Base-by-base conservation (phyloP, 2,888 invertebrate genomes). In the Pyralis farinalis region DNA sequence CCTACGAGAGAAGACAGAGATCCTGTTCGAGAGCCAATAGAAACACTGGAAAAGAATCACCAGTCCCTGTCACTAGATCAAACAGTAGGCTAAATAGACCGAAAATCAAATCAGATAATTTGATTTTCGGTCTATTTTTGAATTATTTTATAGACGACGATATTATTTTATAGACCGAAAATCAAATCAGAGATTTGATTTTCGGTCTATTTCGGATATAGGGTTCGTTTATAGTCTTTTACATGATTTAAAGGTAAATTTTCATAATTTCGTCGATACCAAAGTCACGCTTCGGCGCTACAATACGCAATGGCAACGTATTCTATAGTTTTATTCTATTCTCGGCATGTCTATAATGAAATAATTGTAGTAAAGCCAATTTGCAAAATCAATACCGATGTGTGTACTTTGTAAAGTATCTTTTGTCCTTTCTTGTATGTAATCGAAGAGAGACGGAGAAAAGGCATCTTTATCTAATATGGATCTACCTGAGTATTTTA, bases 1-100 rank as follows among this genome's bases (percentile, higher is more conserved):
- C 86, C 21, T 88, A 86, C 41, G 86, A 85, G 42, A 75, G 74
- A 53, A 61, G 86, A 39, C 86, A 87, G 47, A 69, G 84, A 51
- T 78, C 86, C 0, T 69, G 73, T 51, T 87, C 88, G 0, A 64
- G 81, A 46, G 74, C 86, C 0, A 83, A 68, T 49, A 83, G 85
- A 38, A 86, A 90, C 37, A 67, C 73, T 21, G 81, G 74, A 0
- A 76, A 73, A 20, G 83, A 87, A 46, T 72, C 75, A 9, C 84
- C 86, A 28, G 71, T 85, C 34, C 76, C 86, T 7, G 48, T 83
- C 3, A 73, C 71, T 1, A 71, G 75, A 58, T 72, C 80, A 0
- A 76, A 73, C 43, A 82, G 71, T 42, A 73, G 68, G 53, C 47
- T 62, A 12, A 58, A 58, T 30, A 57, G 49, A 51, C 58, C 16